Evolutionary conservation across 2,888 invertebrate genomes (phyloP), one percentile per base, ranked within the genome.

Genomic region (Drosophila yooni): DNA sequence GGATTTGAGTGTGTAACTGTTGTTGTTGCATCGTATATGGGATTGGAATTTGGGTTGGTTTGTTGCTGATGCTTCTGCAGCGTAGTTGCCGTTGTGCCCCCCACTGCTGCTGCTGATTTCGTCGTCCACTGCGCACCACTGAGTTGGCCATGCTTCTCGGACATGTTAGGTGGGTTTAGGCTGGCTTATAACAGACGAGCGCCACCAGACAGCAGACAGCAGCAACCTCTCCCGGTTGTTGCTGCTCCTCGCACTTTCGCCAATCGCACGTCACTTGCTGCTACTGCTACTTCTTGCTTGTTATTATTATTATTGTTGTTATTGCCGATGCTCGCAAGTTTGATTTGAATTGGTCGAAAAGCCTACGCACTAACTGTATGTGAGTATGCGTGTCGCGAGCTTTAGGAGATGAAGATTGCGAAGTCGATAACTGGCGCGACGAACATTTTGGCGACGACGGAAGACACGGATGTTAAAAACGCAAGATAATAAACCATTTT

Each of bases 141-240:
- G 38, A 83, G 83, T 79, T 89, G 91, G 81, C 84, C 92, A 91
- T 92, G 92, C 91, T 92, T 92, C 50, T 92, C 93, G 88, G 92
- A 92, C 92, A 92, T 92, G 87, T 89, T 91, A 90, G 81, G 79
- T 72, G 72, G 65, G 43, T 31, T 57, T 70, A 40, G 70, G 52
- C 65, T 56, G 69, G 65, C 29, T 61, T 57, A 53, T 40, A 61
- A 70, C 46, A 65, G 21, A 60, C 56, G 43, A 40, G 34, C 34
- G 60, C 61, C 50, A 58, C 59, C 51, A 52, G 70, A 59, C 61
- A 62, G 51, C 25, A 46, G 46, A 46, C 46, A 66, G 60, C 75
- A 59, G 68, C 75, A 66, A 65, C 68, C 68, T 57, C 38, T 56
- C 59, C 36, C 51, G 54, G 69, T 59, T n/a, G 69, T 65, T 76